These are phyloP conservation scores for Gryllus bimaculatus DNA, from an alignment of 1,140 invertebrate genomes.

Conservation along the genomic window DNA sequence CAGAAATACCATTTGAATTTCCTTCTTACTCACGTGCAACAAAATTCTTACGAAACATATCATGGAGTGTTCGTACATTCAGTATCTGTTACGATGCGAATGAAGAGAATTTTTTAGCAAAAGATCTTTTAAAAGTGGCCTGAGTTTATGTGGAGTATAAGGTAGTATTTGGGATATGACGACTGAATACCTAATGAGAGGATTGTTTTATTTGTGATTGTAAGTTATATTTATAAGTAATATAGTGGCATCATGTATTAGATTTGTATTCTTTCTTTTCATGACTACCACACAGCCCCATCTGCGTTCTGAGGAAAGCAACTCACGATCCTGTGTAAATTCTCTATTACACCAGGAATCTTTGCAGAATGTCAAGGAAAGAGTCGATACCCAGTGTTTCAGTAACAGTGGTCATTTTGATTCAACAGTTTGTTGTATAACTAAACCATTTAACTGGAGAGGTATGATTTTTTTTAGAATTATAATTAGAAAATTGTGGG, in stretches of 20 bases:
- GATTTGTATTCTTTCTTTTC: not conserved
- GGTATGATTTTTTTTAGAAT: constrained; percentile 35
- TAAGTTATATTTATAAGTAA: not conserved
- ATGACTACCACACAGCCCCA: constrained; percentile 25
- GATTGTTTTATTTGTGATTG: not conserved
- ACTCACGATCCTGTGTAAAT: constrained; percentile 50
- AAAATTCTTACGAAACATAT: constrained; percentile 88
- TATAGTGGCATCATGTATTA: not conserved
- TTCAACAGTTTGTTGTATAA: constrained; percentile 69
- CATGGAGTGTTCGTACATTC: constrained; percentile 95
- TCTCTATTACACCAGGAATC: constrained; percentile 76
- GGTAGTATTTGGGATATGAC: constrained; percentile 30
- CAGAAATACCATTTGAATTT: constrained; percentile 91
- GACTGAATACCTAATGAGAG: not conserved
- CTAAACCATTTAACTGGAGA: constrained; percentile 83
- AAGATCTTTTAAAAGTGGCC: constrained; percentile 59
- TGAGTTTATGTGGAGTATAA: constrained; percentile 90
- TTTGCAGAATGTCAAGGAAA: constrained; percentile 57
- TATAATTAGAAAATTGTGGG: not conserved
- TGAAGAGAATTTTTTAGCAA: constrained; percentile 84
- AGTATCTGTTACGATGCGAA: constrained; percentile 82
- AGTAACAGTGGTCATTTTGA: constrained; percentile 74
- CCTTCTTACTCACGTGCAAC: constrained; percentile 57
- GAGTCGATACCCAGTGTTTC: constrained; percentile 72
- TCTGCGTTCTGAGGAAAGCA: constrained; percentile 37